Evolutionary conservation across 2,797 vertebrate species (phyloP).

Genomic region (Todus mexicanus): DNA sequence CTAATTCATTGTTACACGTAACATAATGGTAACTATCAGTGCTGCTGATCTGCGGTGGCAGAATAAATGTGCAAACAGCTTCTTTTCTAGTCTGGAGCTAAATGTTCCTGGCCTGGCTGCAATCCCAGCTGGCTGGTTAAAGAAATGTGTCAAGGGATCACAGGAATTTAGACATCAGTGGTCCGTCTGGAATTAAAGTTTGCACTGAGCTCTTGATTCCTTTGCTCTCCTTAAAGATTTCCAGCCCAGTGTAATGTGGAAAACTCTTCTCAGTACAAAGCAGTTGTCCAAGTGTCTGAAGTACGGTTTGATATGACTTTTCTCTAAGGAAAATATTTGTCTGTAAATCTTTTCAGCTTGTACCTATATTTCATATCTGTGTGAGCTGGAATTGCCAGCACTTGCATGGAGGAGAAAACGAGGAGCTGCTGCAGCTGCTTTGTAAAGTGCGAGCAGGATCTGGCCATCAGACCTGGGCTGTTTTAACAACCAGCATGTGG

Average conservation of each 20-base stretch:
- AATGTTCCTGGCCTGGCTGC: slow-evolving; percentile 1
- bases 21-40: not conserved
- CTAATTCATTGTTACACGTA: not conserved
- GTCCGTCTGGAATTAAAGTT: not conserved
- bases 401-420: not conserved
- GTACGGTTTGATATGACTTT: not conserved
- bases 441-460: not conserved
- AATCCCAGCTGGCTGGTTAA: slow-evolving; percentile 1
- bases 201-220: slow-evolving; percentile 4
- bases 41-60: not conserved
- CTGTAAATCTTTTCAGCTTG: slow-evolving; percentile 15
- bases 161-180: slow-evolving; percentile 17
- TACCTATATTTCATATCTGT: not conserved
- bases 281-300: not conserved
- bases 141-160: not conserved
- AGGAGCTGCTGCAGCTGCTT: not conserved
- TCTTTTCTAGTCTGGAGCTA: not conserved
- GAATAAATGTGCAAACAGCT: not conserved
- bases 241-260: not conserved
- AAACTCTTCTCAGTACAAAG: not conserved
- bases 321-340: slow-evolving; percentile 39
- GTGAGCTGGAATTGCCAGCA: not conserved
- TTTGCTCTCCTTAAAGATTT: slow-evolving; percentile 14
- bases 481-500: not conserved
- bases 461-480: not conserved